Conservation (phyloP, 2,888 invertebrate species). For the Eucera pruinosa region DNA sequence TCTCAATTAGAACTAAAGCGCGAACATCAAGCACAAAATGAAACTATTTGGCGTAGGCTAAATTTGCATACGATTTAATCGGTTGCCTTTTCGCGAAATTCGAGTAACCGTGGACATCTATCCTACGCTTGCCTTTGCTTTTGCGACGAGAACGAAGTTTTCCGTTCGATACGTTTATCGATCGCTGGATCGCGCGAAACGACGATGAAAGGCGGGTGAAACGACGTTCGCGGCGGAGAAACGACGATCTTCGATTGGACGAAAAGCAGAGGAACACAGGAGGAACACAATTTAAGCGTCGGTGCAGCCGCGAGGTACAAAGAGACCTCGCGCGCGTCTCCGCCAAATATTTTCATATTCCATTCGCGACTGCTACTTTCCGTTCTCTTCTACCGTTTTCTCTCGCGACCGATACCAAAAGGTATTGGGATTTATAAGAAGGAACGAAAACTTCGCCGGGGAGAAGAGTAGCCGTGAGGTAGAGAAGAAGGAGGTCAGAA, state of each 20-base stretch:
- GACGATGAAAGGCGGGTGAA: neutral
- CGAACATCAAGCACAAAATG: no score
- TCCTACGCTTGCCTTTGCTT: no score
- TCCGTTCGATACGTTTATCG: constrained; percentile 9
- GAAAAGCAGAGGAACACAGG: neutral
- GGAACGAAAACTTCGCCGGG: constrained; percentile 70
- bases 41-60: no score
- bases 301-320: constrained; percentile 46
- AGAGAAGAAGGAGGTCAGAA: neutral
- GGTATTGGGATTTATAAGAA: constrained; percentile 78
- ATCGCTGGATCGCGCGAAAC: neutral
- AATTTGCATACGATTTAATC: no score
- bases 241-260: constrained; percentile 12
- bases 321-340: constrained; percentile 53
- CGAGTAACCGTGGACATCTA: neutral
- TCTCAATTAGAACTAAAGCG: no score
- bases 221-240: neutral
- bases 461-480: constrained; percentile 35
- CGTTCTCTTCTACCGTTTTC: constrained; percentile 30
- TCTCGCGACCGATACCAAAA: constrained; percentile 71
- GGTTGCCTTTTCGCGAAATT: neutral
- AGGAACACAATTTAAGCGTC: constrained; percentile 37
- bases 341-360: constrained; percentile 73
- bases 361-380: constrained; percentile 70
- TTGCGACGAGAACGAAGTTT: no score